Conservation (phyloP, 2,113 vertebrate species). For the Ophiodon elongatus region DNA sequence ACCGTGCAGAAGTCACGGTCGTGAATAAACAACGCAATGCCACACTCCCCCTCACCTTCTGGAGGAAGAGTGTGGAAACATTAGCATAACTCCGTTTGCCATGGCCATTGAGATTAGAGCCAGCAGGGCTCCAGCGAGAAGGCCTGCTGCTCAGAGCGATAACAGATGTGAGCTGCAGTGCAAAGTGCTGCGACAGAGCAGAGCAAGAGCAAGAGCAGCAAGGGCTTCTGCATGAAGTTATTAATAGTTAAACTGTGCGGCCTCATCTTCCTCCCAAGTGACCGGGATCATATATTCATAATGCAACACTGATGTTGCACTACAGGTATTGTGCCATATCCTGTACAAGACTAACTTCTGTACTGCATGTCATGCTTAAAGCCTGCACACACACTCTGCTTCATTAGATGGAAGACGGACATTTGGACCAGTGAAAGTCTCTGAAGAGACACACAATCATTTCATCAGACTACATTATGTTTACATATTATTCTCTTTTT, state of each 20-base stretch:
- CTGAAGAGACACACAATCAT: background rate
- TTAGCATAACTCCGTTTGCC: conserved; percentile 46
- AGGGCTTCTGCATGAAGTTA: conserved; percentile 64
- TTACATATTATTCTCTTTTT: background rate
- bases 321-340: conserved; percentile 29
- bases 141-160: conserved; percentile 45
- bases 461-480: background rate
- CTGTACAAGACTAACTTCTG: conserved; percentile 4
- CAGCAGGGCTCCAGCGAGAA: conserved; percentile 36
- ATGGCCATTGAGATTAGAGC: conserved; percentile 35
- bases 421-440: background rate
- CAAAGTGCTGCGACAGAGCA: conserved; percentile 63
- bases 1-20: conserved; percentile 29
- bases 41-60: conserved; percentile 23
- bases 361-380: background rate
- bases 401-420: background rate
- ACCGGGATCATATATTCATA: conserved; percentile 59
- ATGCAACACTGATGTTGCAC: conserved; percentile 46
- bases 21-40: conserved; percentile 52
- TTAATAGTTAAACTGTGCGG: conserved; percentile 70
- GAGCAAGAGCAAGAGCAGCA: conserved; percentile 37
- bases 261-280: conserved; percentile 37
- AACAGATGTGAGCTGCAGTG: conserved; percentile 66
- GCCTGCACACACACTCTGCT: background rate
- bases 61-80: conserved; percentile 23